Conservation (phyloP, 2,888 invertebrate genomes). For the Heliconius ismenius region DNA sequence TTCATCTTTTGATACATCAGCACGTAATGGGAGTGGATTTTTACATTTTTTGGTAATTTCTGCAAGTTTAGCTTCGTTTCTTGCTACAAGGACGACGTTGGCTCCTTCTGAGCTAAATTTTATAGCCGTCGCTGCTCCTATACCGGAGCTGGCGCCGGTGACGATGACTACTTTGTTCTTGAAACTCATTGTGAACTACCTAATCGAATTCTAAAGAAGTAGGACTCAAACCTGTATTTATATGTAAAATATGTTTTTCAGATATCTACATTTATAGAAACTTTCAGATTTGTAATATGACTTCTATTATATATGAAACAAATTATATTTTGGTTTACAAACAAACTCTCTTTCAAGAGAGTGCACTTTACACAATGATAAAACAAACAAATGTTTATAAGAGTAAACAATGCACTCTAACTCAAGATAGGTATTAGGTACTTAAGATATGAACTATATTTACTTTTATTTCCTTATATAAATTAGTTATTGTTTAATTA, state of each 20-base stretch:
- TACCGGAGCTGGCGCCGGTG: conserved; percentile 51
- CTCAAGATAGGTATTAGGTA: no score
- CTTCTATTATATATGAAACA: background rate
- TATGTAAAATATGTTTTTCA: background rate
- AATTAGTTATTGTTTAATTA: no score
- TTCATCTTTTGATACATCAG: conserved; percentile 49
- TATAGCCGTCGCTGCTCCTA: conserved; percentile 49
- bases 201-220: background rate
- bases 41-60: conserved; percentile 38
- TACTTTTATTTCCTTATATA: no score
- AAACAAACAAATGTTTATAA: background rate
- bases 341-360: no score
- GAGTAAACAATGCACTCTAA: background rate
- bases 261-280: background rate
- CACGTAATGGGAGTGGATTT: conserved; percentile 43
- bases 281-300: background rate
- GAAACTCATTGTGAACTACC: conserved; percentile 46
- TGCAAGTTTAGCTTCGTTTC: conserved; percentile 43
- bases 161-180: conserved; percentile 48
- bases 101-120: conserved; percentile 47
- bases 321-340: background rate
- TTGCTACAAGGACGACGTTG: conserved; percentile 46
- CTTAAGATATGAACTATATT: background rate
- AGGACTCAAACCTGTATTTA: background rate
- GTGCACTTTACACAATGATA: background rate